A percentile compares a stretch with the other conserved stretches of the same genome.
These are phyloP conservation scores for Lemur catta DNA, from an alignment of 2,797 vertebrate species.

Conservation along the genomic window DNA sequence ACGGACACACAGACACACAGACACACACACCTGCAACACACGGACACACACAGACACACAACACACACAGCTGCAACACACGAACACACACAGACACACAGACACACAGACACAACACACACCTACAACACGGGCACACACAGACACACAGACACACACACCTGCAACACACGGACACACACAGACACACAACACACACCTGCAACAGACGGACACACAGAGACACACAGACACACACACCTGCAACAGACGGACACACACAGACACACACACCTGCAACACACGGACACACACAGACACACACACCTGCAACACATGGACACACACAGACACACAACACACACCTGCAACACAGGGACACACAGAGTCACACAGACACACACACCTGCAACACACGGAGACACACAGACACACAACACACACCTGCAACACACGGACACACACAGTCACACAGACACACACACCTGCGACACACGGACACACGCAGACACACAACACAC, in stretches of 20 bases:
- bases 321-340: neutral
- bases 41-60: neutral
- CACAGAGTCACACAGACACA: neutral
- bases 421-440: neutral
- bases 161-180: neutral
- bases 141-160: neutral
- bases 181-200: neutral
- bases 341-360: neutral
- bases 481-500: neutral
- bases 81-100: neutral
- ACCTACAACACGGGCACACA: neutral
- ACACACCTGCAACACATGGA: neutral
- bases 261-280: neutral
- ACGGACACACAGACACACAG: neutral
- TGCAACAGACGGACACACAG: too few species aligned
- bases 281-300: neutral
- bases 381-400: too few species aligned
- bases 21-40: neutral
- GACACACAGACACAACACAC: too few species aligned
- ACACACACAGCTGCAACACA: neutral
- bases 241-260: neutral
- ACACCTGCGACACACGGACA: neutral
- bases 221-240: neutral
- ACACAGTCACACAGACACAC: neutral
- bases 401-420: neutral